Conservation (phyloP, 2,113 vertebrate species). For the Gulo gulo region DNA sequence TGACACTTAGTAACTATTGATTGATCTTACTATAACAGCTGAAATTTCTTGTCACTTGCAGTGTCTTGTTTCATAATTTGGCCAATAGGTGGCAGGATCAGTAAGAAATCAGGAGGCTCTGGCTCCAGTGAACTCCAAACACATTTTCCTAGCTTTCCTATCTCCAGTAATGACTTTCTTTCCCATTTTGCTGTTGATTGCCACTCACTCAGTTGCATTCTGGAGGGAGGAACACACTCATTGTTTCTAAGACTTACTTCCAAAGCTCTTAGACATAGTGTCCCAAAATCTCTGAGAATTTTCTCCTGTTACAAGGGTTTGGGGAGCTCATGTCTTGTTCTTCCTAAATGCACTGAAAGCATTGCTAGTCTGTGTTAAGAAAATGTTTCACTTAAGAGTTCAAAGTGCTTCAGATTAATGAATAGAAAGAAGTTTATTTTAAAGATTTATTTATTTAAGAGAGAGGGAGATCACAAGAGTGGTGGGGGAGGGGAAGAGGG, state of each 20-base stretch:
- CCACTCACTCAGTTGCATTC: background rate
- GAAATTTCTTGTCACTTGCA: background rate
- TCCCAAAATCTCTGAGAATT: constrained; percentile 2
- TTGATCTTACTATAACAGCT: background rate
- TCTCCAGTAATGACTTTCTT: background rate
- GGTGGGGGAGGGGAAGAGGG: background rate
- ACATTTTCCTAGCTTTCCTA: background rate
- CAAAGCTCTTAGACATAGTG: background rate
- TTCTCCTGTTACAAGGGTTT: background rate
- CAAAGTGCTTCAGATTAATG: background rate
- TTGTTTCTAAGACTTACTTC: constrained; percentile 39
- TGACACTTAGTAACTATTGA: background rate
- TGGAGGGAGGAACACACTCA: background rate
- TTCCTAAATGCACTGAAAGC: background rate
- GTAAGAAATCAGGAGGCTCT: background rate
- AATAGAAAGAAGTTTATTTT: background rate
- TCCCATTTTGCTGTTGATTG: background rate
- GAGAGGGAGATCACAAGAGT: background rate
- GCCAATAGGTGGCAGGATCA: constrained; percentile 32
- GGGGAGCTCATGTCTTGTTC: background rate
- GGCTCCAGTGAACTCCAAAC: background rate
- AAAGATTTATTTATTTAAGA: background rate
- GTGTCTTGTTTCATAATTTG: constrained; percentile 4
- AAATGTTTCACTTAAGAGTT: background rate
- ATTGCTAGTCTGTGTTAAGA: background rate